These are phyloP conservation scores for Podarcis siculus DNA, from an alignment of 2,797 vertebrate species.

Conservation along the genomic window DNA sequence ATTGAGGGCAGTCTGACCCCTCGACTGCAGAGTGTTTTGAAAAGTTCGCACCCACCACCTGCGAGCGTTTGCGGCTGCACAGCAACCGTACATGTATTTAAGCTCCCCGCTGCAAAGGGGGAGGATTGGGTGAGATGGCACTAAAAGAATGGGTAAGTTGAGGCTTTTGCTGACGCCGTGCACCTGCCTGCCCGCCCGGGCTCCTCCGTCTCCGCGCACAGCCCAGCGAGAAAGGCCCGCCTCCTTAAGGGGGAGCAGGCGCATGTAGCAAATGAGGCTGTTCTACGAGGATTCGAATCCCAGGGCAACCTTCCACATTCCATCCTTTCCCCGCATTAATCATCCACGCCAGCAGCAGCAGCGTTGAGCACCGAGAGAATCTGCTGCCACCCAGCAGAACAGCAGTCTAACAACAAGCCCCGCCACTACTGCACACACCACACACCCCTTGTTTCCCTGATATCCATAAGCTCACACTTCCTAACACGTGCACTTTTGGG, in stretches of 20 bases:
- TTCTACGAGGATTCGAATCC: conserved; percentile 67
- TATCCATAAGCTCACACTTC: conserved; percentile 52
- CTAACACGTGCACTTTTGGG: conserved; percentile 59
- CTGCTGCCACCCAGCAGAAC: conserved; percentile 38
- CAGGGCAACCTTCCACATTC: conserved; percentile 69
- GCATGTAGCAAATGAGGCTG: conserved; percentile 62
- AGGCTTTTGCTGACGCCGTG: conserved; percentile 57
- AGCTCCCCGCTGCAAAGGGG: neutral
- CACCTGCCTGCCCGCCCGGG: conserved; percentile 73
- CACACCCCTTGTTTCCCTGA: conserved; percentile 46
- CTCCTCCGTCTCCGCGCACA: conserved; percentile 44
- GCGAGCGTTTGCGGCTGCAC: conserved; percentile 34
- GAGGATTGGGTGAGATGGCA: conserved; percentile 37
- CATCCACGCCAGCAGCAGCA: conserved; percentile 21
- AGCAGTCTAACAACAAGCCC: conserved; percentile 43
- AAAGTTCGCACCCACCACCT: conserved; percentile 63
- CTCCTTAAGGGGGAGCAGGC: conserved; percentile 53
- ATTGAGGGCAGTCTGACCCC: neutral
- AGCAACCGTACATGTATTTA: conserved; percentile 13
- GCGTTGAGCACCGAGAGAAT: conserved; percentile 48
- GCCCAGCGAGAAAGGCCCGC: conserved; percentile 54
- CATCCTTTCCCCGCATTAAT: conserved; percentile 55
- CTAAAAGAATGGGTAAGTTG: conserved; percentile 57
- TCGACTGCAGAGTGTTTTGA: conserved; percentile 1
- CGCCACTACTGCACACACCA: conserved; percentile 39